Base-by-base conservation (phyloP, 1,140 invertebrate genomes). In the Phymastichus coffea region DNA sequence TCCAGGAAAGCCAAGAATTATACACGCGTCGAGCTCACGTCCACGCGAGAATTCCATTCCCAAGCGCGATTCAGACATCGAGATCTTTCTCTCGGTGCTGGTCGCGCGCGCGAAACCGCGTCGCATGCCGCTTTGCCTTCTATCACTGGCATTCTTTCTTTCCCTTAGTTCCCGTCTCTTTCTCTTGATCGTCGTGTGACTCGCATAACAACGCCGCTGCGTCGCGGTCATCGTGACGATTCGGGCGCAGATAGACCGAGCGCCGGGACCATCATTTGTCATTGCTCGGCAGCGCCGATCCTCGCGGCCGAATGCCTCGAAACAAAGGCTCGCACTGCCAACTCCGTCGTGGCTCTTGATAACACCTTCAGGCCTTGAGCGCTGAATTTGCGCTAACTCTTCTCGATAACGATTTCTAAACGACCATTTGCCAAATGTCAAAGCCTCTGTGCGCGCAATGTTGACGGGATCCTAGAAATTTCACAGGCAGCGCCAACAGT, bases 281-380 rank as follows among this genome's bases (percentile, higher is more conserved):
- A 78, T n/a, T 66, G 66, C 46, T 61, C 65, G 61, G 55, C 63
- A 56, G 63, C n/a, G n/a, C n/a, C n/a, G n/a, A 70, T 71, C 66
- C 64, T 70, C 64, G 66, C n/a, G n/a, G n/a, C n/a, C n/a, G 64
- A 66, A 69, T 72, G 63, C 55, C 65, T 75, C 76, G 68, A 79
- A 78, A 79, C 76, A 79, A 79, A 78, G 77, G 75, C 58, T 46
- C 14, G 40, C 68, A 67, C n/a, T n/a, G n/a, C n/a, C n/a, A n/a
- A n/a, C n/a, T n/a, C n/a, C n/a, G n/a, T n/a, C n/a, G n/a, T n/a
- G n/a, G n/a, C n/a, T n/a, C n/a, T n/a, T n/a, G n/a, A n/a, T n/a
- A n/a, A n/a, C n/a, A n/a, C n/a, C n/a, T n/a, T n/a, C n/a, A n/a
- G n/a, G n/a, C n/a, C n/a, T n/a, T n/a, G n/a, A n/a, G n/a, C n/a